Base-by-base conservation (phyloP, 2,797 vertebrate genomes). In the Coendou prehensilis region DNA sequence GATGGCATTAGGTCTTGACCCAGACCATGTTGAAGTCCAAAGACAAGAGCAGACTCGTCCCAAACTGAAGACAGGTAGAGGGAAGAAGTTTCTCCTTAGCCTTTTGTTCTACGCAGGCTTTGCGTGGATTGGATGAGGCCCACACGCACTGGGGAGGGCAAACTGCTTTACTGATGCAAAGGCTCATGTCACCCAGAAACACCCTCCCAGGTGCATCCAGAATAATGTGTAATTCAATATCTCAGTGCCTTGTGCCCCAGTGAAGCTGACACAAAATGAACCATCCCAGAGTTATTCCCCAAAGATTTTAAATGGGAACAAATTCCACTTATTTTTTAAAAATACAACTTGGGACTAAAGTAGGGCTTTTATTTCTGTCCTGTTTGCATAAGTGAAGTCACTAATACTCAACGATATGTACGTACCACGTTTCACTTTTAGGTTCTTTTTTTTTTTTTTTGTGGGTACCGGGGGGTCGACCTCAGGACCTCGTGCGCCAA, bases 401-500 rank as follows among this genome's bases (percentile, higher is more conserved):
- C 56, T 80, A 56, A 92, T 61, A 59, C 13, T 80, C 23, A 90
- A 6, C 92, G 54, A 50, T 76, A 56, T 45, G 10, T 81, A 59
- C 20, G 23, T 10, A n/a, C 87, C 91, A 71, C 18, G 45, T 90
- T 95, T 97, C 59, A 37, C 7, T 90, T 95, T 93, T 83, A 94
- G 94, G 67, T 59, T 96, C 50, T 92, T 73, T n/a, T n/a, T n/a
- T n/a, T n/a, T n/a, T n/a, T n/a, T n/a, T n/a, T n/a, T n/a, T n/a
- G n/a, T n/a, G n/a, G n/a, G n/a, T n/a, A n/a, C n/a, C n/a, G n/a
- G n/a, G n/a, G n/a, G n/a, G n/a, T n/a, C n/a, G n/a, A n/a, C n/a
- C n/a, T n/a, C n/a, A n/a, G n/a, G n/a, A n/a, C n/a, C n/a, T n/a
- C n/a, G n/a, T n/a, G n/a, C n/a, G n/a, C n/a, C n/a, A n/a, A n/a